phyloP scores from a whole-genome alignment of 2,797 vertebrate genomes.

The Momotus momota region DNA sequence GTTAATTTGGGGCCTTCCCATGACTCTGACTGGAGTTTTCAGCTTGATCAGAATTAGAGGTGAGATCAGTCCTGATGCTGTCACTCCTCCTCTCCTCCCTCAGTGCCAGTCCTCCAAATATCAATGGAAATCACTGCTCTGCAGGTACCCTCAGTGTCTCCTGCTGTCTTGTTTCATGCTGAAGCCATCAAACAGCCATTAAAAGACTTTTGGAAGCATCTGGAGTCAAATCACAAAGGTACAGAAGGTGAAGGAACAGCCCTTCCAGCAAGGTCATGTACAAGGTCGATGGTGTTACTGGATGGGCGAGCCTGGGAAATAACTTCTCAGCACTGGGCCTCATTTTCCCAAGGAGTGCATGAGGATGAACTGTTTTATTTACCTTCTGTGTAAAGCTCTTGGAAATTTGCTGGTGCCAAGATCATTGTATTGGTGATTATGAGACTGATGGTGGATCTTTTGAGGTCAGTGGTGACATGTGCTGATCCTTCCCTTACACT shows the following conservation, averaged over 20 bases:
- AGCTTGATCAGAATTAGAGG: neutral
- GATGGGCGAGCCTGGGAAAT: neutral
- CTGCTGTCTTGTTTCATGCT: fast-evolving
- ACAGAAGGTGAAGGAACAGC: neutral
- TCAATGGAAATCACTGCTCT: neutral
- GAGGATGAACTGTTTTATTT: neutral
- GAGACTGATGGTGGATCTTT: neutral
- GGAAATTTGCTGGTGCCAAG: neutral
- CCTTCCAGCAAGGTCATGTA: neutral
- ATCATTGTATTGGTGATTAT: fast-evolving
- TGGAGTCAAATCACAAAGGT: neutral
- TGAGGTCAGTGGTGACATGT: neutral
- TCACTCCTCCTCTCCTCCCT: neutral
- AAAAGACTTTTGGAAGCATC: neutral
- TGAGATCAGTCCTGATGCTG: fast-evolving
- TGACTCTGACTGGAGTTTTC: neutral
- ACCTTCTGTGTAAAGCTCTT: neutral
- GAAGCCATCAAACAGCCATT: neutral
- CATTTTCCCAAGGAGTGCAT: neutral
- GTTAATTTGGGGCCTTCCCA: neutral
- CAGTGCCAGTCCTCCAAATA: neutral
- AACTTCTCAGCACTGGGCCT: neutral
- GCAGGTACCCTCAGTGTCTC: neutral
- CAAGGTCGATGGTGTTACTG: neutral
- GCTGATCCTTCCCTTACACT: neutral